These are phyloP conservation scores for Ailurus styani DNA, from an alignment of 2,113 vertebrate genomes.

Conservation along the genomic window DNA sequence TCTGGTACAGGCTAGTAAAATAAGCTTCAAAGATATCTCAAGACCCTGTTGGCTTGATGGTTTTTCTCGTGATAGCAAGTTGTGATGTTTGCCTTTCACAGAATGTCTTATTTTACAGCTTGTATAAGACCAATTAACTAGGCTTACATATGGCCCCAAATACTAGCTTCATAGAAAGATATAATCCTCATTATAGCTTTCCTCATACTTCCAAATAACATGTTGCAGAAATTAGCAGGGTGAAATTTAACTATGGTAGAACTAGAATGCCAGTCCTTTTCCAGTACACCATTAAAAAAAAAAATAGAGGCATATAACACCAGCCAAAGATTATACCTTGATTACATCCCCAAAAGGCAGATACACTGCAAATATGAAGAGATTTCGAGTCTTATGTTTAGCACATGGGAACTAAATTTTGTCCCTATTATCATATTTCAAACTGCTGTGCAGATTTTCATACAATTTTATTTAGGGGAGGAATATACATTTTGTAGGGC, in stretches of 20 bases:
- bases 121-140: slow-evolving; percentile 21
- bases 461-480: slow-evolving; percentile 79
- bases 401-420: slow-evolving; percentile 78
- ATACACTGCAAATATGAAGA: slow-evolving; percentile 81
- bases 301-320: slow-evolving; percentile 73
- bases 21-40: too few species aligned
- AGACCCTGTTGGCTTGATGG: too few species aligned
- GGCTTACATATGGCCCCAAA: slow-evolving; percentile 61
- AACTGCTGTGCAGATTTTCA: slow-evolving; percentile 72
- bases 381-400: slow-evolving; percentile 76
- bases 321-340: slow-evolving; percentile 72
- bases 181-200: slow-evolving; percentile 51
- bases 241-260: slow-evolving; percentile 71
- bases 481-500: slow-evolving; percentile 81
- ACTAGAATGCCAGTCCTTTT: slow-evolving; percentile 81
- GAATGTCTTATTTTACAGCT: slow-evolving; percentile 44
- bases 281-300: slow-evolving; percentile 69
- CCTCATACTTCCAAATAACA: slow-evolving; percentile 77
- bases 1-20: too few species aligned
- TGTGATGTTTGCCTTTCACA: background rate
- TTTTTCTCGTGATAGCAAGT: too few species aligned
- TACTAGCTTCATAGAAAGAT: slow-evolving; percentile 18
- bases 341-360: slow-evolving; percentile 79
- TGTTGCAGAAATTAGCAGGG: slow-evolving; percentile 72
- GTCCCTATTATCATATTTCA: slow-evolving; percentile 63